Percentiles rank a stretch among this genome's conserved stretches.
These are phyloP conservation scores for Hippopotamyrus pictus DNA, from an alignment of 2,797 vertebrate genomes.

Conservation along the genomic window DNA sequence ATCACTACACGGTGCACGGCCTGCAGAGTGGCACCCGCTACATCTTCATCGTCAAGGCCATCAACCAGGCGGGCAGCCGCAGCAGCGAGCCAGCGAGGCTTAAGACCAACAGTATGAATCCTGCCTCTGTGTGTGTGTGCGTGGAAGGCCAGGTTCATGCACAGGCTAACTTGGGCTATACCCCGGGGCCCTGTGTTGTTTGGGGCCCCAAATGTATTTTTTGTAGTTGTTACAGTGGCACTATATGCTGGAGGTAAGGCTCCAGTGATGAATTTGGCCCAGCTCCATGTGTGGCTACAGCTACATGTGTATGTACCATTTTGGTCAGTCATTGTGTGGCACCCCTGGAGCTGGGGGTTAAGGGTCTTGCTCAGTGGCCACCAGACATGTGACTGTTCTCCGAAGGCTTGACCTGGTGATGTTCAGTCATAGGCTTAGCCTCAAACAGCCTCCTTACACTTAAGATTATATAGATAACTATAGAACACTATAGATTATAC, in stretches of 20 bases:
- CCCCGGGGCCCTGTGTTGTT: background rate
- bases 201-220: background rate
- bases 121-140: background rate
- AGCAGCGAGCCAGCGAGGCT: constrained; percentile 89
- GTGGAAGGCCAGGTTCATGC: background rate
- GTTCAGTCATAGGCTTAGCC: background rate
- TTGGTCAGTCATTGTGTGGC: background rate
- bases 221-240: background rate
- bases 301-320: background rate
- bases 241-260: background rate
- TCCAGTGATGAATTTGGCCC: background rate
- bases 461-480: no score
- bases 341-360: background rate
- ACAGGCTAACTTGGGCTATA: background rate
- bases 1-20: constrained; percentile 96
- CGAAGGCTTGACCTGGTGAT: background rate
- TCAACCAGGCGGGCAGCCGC: constrained; percentile 93
- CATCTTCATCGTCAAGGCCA: constrained; percentile 94
- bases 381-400: background rate
- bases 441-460: background rate
- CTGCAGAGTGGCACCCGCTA: constrained; percentile 95
- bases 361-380: background rate
- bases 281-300: background rate
- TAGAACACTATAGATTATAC: background rate
- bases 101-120: constrained; percentile 89